A percentile compares a stretch with the other conserved stretches of the same genome.
Evolutionary conservation across 2,797 vertebrate genomes (phyloP).

Genomic region (Dryobates pubescens): DNA sequence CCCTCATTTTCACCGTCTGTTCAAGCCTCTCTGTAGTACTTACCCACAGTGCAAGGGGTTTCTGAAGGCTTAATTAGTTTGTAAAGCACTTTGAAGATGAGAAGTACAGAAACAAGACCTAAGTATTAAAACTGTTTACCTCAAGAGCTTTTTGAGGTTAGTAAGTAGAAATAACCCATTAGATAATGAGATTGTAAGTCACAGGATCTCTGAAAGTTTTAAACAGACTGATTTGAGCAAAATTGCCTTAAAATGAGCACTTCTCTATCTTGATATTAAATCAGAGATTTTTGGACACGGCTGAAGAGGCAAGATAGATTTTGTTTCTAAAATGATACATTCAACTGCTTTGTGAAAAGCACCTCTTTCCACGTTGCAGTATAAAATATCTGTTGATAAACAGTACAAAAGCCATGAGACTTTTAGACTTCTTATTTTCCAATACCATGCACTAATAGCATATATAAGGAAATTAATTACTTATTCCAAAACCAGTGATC

Average conservation of each 20-base stretch:
- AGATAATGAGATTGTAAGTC: neutral
- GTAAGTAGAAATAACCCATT: conserved; percentile 18
- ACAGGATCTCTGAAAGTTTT: neutral
- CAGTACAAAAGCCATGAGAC: neutral
- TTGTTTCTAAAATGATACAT: neutral
- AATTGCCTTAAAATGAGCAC: neutral
- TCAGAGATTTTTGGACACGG: neutral
- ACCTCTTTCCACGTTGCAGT: accelerated
- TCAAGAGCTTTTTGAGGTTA: conserved; percentile 43
- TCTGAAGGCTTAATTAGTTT: conserved; percentile 48
- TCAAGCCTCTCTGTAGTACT: conserved; percentile 17
- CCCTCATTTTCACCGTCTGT: conserved; percentile 37
- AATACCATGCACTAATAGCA: neutral
- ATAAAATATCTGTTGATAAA: neutral
- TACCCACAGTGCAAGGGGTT: conserved; percentile 14
- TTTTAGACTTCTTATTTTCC: neutral
- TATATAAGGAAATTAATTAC: neutral
- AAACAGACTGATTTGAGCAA: neutral
- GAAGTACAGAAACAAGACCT: conserved; percentile 36
- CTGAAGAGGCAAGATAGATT: neutral
- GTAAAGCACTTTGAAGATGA: conserved; percentile 54
- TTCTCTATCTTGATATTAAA: neutral
- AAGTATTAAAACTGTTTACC: conserved; percentile 56
- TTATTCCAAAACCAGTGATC: neutral
- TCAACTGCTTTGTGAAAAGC: neutral